Percentiles rank a stretch among this genome's conserved stretches.
Conservation (phyloP, 2,888 invertebrate genomes). For the Heteromyza rotundicornis region DNA sequence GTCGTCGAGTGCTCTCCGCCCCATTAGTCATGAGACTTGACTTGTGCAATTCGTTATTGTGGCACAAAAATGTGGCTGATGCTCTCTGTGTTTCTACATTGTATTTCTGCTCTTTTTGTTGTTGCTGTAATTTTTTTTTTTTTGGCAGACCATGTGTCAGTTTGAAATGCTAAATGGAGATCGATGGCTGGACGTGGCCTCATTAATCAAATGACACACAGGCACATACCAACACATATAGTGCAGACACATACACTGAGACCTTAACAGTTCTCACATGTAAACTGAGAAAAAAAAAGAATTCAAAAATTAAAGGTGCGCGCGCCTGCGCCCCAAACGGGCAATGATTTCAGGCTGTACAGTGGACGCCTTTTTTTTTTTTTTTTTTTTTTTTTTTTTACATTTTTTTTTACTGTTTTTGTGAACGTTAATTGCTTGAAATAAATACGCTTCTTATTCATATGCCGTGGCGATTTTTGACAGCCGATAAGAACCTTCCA, state of each 20-base stretch:
- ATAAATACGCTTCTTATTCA: constrained; percentile 4
- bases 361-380: no score
- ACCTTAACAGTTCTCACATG: no score
- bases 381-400: no score
- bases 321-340: constrained; percentile 27
- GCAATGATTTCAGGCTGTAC: no score
- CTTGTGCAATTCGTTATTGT: constrained; percentile 16
- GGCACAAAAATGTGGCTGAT: no score
- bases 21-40: constrained; percentile 47
- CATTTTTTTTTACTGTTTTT: no score
- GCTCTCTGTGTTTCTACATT: constrained; percentile 20
- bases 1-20: no score
- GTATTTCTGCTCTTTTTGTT: constrained; percentile 15
- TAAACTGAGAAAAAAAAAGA: background rate
- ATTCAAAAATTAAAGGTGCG: constrained; percentile 37
- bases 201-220: constrained; percentile 59
- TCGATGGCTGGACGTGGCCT: constrained; percentile 59
- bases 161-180: constrained; percentile 56
- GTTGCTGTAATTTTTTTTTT: constrained; percentile 14
- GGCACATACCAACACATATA: constrained; percentile 24
- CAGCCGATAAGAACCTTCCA: constrained; percentile 4
- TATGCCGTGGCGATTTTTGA: background rate
- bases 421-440: constrained; percentile 6
- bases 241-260: background rate
- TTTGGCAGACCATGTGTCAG: constrained; percentile 35